Evolutionary conservation across 2,797 vertebrate genomes (phyloP).

Genomic region (Neosilurus mollespiculum): DNA sequence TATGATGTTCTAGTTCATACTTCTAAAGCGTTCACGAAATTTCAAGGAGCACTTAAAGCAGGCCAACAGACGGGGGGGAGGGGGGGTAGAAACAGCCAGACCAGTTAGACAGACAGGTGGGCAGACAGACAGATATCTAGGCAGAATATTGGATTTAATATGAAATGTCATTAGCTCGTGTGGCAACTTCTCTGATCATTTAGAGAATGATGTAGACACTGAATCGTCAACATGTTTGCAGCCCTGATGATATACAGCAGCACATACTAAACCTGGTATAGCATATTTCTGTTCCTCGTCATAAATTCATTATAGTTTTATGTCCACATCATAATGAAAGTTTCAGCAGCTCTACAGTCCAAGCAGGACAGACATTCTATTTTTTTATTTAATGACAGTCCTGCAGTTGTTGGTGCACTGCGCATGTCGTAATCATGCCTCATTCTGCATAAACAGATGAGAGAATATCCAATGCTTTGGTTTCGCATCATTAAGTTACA

Average conservation of each 20-base stretch:
- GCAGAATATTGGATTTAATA: not conserved
- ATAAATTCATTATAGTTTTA: slow-evolving; percentile 20
- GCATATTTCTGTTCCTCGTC: slow-evolving; percentile 17
- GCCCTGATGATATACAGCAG: not conserved
- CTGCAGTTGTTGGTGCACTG: not conserved
- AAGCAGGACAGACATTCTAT: not conserved
- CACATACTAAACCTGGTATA: not conserved
- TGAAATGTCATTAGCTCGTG: not conserved
- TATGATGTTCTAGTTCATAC: no score
- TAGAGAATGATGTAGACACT: not conserved
- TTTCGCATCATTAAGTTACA: slow-evolving; percentile 37
- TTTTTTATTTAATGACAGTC: slow-evolving; percentile 19
- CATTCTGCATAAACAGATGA: slow-evolving; percentile 29
- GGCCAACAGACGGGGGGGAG: not conserved
- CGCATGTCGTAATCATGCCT: not conserved
- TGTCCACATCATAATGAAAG: slow-evolving; percentile 13
- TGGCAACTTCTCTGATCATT: not conserved
- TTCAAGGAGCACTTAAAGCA: not conserved
- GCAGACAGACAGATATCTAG: no score
- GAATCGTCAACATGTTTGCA: not conserved
- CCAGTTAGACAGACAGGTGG: no score
- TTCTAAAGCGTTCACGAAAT: no score
- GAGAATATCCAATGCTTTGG: slow-evolving; percentile 37
- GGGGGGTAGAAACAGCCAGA: no score
- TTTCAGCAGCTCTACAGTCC: not conserved